A percentile compares a stretch with the other conserved stretches of the same genome.
phyloP scores from a whole-genome alignment of 2,888 invertebrate genomes.

The Lasioglossum zephyrum region DNA sequence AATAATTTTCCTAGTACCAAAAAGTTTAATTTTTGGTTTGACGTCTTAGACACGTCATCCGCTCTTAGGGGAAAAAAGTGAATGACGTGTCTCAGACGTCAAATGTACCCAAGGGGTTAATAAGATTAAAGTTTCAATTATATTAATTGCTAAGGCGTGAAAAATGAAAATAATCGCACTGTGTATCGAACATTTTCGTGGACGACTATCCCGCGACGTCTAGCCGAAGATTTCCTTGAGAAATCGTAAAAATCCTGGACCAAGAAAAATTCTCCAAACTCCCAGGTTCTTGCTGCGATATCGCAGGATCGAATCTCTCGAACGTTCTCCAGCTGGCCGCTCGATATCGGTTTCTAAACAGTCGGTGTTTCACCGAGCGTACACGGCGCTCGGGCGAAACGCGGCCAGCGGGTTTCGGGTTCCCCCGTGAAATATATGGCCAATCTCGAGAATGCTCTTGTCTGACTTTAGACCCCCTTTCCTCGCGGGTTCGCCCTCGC shows the following conservation, averaged over 20 bases:
- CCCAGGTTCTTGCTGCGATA: background rate
- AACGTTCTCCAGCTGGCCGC: conserved; percentile 16
- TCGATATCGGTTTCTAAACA: conserved; percentile 41
- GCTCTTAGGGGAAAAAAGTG: no score
- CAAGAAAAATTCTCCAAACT: background rate
- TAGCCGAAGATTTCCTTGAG: background rate
- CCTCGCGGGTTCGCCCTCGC: conserved; percentile 35
- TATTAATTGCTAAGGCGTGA: background rate
- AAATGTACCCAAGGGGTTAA: no score
- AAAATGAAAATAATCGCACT: background rate
- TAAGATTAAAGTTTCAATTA: background rate
- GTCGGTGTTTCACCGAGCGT: conserved; percentile 21
- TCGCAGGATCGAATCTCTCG: conserved; percentile 9
- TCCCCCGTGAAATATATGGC: conserved; percentile 73
- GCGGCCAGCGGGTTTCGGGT: conserved; percentile 54
- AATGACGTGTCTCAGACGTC: no score
- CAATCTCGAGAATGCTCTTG: conserved; percentile 81
- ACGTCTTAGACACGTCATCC: no score
- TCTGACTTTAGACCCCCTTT: conserved; percentile 76
- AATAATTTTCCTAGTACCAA: no score
- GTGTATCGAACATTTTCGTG: background rate
- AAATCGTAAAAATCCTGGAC: background rate
- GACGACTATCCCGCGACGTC: background rate
- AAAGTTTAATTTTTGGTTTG: no score
- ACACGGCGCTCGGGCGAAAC: conserved; percentile 40